Evolutionary conservation across 92 coral and sea anemone species (phyloP).

Genomic region (Plumapathes pennacea): DNA sequence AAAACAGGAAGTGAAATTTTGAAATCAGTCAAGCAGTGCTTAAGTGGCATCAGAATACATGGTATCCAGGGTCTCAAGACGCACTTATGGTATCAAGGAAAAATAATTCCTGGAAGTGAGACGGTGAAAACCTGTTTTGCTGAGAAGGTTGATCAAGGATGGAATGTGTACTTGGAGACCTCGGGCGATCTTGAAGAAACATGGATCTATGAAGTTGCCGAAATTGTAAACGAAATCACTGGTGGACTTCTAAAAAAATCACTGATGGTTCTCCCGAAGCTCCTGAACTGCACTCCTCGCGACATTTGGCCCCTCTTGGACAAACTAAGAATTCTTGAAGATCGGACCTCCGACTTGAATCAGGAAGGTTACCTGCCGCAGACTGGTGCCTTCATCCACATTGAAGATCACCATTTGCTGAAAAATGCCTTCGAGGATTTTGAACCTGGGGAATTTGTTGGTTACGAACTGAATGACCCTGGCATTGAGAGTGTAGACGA

Average conservation of each 20-base stretch:
- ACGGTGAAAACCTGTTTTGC: constrained; percentile 47
- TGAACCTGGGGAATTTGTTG: constrained; percentile 70
- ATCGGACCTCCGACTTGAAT: constrained; percentile 19
- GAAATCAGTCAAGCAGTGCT: too few relatives aligned
- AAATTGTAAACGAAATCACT: background rate
- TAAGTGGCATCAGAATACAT: too few relatives aligned
- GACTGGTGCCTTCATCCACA: constrained; percentile 56
- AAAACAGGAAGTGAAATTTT: too few relatives aligned
- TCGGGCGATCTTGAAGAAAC: constrained; percentile 2
- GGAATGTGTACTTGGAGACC: constrained; percentile 53
- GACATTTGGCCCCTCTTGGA: constrained; percentile 47
- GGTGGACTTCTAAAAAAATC: constrained; percentile 23
- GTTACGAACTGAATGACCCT: constrained; percentile 78
- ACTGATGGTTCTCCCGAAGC: constrained; percentile 20
- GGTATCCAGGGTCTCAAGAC: too few relatives aligned
- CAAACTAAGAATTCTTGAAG: constrained; percentile 38
- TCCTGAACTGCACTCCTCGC: constrained; percentile 20
- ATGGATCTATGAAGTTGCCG: background rate
- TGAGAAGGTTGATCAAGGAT: constrained; percentile 34
- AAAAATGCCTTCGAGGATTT: constrained; percentile 44
- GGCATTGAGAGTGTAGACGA: constrained; percentile 52
- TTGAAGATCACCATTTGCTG: constrained; percentile 59
- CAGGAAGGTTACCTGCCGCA: constrained; percentile 23
- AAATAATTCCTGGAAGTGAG: constrained; percentile 37
- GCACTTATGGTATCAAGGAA: constrained; percentile 23